These are phyloP conservation scores for Centrocercus urophasianus DNA, from an alignment of 2,113 vertebrate genomes.

Conservation along the genomic window DNA sequence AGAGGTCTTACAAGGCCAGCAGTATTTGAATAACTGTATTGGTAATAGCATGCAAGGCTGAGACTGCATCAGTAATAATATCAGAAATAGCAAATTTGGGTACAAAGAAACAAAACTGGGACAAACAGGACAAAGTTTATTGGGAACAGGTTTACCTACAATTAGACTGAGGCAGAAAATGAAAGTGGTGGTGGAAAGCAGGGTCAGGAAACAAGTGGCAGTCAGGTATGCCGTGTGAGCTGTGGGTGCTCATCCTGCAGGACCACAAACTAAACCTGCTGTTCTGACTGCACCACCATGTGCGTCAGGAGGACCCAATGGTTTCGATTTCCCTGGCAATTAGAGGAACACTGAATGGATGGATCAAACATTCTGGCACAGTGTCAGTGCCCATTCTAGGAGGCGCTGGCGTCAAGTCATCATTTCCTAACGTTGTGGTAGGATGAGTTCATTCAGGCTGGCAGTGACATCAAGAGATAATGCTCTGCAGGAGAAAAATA, in stretches of 20 bases:
- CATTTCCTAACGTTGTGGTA: not conserved
- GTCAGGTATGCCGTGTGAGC: not conserved
- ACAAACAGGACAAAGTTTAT: not conserved
- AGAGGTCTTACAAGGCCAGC: not conserved
- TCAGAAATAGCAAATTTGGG: not conserved
- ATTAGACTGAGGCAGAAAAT: not conserved
- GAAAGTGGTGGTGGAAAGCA: not conserved
- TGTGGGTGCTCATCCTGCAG: not conserved
- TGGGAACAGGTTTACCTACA: not conserved
- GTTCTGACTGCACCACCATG: not conserved
- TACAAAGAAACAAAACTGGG: not conserved
- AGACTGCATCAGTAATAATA: not conserved
- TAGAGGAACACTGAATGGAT: not conserved
- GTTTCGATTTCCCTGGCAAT: not conserved
- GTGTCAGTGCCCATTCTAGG: not conserved
- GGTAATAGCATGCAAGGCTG: not conserved
- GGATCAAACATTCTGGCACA: not conserved
- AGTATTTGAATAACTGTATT: not conserved
- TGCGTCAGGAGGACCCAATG: not conserved
- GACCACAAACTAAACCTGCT: not conserved
- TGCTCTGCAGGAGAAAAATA: not conserved
- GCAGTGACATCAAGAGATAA: not conserved
- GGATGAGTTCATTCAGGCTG: not conserved
- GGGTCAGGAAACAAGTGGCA: not conserved
- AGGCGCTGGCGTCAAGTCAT: not conserved